These are phyloP conservation scores for Orchestia grillus DNA, from an alignment of 1,140 invertebrate species.

Conservation along the genomic window DNA sequence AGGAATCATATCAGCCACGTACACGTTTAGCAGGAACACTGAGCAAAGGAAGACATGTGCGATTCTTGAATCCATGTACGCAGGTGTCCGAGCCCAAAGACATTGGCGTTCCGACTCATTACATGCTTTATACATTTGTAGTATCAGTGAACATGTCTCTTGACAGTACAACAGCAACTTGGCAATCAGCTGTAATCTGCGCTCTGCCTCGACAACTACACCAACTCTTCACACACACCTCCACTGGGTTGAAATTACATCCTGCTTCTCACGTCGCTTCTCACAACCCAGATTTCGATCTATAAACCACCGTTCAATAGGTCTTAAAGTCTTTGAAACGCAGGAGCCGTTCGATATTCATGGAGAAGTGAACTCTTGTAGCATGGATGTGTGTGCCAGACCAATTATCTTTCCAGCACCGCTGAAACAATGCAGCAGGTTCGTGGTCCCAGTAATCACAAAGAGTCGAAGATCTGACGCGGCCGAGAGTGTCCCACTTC, in stretches of 20 bases:
- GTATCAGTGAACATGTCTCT: conserved; percentile 55
- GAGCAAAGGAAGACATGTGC: neutral
- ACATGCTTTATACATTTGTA: conserved; percentile 56
- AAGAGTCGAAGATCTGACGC: neutral
- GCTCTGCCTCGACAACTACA: conserved; percentile 23
- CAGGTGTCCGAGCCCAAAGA: neutral
- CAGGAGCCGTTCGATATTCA: neutral
- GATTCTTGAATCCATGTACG: neutral
- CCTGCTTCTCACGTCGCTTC: neutral
- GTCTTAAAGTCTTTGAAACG: neutral
- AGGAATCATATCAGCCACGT: neutral
- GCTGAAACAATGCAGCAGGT: neutral
- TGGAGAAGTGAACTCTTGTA: neutral
- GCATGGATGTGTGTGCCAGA: neutral
- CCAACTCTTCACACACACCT: conserved; percentile 2
- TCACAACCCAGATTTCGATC: neutral
- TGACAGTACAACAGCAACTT: conserved; percentile 52
- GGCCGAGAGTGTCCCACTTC: conserved; percentile 13
- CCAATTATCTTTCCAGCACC: neutral
- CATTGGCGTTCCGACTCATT: conserved; percentile 20
- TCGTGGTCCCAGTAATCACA: neutral
- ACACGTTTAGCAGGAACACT: neutral
- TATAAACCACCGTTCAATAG: neutral
- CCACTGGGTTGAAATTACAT: neutral
- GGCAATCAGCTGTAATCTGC: conserved; percentile 39